Conservation (phyloP, 2,888 invertebrate species). For the Luffia ferchaultella region DNA sequence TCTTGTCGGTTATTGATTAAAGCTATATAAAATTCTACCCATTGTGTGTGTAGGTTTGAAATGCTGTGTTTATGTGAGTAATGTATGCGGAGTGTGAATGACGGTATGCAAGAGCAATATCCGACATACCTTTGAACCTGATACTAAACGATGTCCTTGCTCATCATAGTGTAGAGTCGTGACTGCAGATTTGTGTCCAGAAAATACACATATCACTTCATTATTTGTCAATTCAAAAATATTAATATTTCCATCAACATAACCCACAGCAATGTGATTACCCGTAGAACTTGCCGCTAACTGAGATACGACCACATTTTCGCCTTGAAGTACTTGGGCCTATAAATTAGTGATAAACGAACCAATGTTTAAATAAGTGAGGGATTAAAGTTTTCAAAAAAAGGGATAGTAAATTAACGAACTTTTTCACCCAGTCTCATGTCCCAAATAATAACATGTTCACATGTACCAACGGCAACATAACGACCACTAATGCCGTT, state of each 20-base stretch:
- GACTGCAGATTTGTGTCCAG: conserved; percentile 87
- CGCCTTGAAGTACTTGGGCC: conserved; percentile 81
- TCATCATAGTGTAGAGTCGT: conserved; percentile 85
- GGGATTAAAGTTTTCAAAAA: neutral
- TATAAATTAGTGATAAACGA: conserved; percentile 32
- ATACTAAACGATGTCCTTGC: conserved; percentile 84
- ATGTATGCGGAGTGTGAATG: no score
- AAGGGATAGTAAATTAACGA: neutral
- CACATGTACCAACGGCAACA: conserved; percentile 91
- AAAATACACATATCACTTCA: conserved; percentile 75
- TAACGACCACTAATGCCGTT: conserved; percentile 82
- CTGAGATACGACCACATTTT: conserved; percentile 80
- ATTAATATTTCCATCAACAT: conserved; percentile 87
- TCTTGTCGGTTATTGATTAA: no score
- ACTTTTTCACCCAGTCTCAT: conserved; percentile 85
- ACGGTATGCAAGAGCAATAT: no score
- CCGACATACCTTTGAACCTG: conserved; percentile 92
- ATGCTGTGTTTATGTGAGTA: no score
- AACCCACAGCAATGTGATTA: conserved; percentile 88
- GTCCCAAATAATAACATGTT: conserved; percentile 95
- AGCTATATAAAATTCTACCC: no score
- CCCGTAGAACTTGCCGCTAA: conserved; percentile 80
- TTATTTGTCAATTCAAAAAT: conserved; percentile 80
- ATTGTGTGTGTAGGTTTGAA: no score
- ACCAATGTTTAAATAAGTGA: neutral